These are phyloP conservation scores for Clarias laeviceps DNA, from an alignment of 2,797 vertebrate genomes.

Conservation along the genomic window DNA sequence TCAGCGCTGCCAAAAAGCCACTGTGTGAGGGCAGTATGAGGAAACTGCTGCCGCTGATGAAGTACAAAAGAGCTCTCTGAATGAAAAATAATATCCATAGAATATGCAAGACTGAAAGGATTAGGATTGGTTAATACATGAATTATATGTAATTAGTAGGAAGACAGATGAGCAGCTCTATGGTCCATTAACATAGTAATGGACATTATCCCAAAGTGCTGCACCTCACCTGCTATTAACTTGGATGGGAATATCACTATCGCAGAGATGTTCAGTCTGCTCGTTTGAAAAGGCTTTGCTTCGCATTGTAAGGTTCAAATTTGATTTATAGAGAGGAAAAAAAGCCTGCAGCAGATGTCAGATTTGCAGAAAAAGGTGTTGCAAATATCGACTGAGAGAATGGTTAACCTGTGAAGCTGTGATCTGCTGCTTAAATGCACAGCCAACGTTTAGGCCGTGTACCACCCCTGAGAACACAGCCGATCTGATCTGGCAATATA, in stretches of 20 bases:
- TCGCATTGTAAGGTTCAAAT: background rate
- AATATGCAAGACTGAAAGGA: slow-evolving; percentile 23
- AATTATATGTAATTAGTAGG: slow-evolving; percentile 22
- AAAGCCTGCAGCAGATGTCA: background rate
- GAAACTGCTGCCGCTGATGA: background rate
- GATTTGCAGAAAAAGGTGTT: background rate
- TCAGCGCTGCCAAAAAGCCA: slow-evolving; percentile 1
- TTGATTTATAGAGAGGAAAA: background rate
- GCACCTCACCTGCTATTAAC: background rate
- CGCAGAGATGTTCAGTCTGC: background rate
- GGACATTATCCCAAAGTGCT: slow-evolving; percentile 10
- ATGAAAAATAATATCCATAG: slow-evolving; percentile 23
- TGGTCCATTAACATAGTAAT: slow-evolving; percentile 30
- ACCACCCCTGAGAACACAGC: background rate
- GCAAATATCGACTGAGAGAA: background rate
- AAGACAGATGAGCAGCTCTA: slow-evolving; percentile 14
- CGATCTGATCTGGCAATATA: background rate
- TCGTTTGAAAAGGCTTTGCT: background rate
- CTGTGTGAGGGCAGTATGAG: background rate
- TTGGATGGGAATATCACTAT: background rate
- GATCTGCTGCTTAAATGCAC: background rate
- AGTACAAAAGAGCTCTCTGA: slow-evolving; percentile 12
- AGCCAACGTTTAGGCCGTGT: background rate
- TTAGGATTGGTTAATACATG: slow-evolving; percentile 17
- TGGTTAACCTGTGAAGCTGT: slow-evolving; percentile 1